These are phyloP conservation scores for Cyanistes caeruleus DNA, from an alignment of 2,113 vertebrate genomes.

Conservation along the genomic window DNA sequence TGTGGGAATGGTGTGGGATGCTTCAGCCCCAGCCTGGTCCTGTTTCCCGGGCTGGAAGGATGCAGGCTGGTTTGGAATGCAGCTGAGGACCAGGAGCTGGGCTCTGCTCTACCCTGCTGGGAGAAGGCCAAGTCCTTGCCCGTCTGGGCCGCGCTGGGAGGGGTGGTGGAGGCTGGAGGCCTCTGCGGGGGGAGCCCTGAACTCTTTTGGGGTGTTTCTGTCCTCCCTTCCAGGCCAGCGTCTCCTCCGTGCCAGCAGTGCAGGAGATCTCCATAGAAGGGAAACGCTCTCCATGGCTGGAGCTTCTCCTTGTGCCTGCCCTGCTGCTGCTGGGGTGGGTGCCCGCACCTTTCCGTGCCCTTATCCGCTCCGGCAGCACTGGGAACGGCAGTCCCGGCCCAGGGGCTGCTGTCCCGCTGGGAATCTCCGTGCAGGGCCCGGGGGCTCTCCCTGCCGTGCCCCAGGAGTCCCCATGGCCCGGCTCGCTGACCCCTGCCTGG, in stretches of 20 bases:
- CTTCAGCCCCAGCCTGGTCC: background rate
- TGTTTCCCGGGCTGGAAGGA: fast-evolving
- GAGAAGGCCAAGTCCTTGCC: background rate
- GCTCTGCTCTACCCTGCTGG: background rate
- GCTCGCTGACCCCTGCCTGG: fast-evolving
- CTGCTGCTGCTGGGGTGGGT: background rate
- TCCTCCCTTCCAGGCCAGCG: background rate
- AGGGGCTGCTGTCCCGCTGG: background rate
- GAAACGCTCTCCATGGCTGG: background rate
- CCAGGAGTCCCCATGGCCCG: fast-evolving
- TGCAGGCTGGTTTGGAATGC: fast-evolving
- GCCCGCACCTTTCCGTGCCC: fast-evolving
- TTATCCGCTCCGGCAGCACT: background rate
- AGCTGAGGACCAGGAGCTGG: fast-evolving
- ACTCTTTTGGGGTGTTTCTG: background rate
- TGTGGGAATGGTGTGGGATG: background rate
- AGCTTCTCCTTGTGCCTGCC: fast-evolving
- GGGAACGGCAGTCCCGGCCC: fast-evolving
- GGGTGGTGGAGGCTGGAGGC: background rate
- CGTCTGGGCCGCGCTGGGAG: fast-evolving
- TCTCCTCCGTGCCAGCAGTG: background rate
- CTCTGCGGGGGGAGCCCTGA: fast-evolving
- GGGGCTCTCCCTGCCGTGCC: background rate
- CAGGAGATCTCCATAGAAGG: slow-evolving; percentile 49
- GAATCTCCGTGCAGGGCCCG: fast-evolving